phyloP scores from a whole-genome alignment of 2,797 vertebrate species.

The Melanogrammus aeglefinus region DNA sequence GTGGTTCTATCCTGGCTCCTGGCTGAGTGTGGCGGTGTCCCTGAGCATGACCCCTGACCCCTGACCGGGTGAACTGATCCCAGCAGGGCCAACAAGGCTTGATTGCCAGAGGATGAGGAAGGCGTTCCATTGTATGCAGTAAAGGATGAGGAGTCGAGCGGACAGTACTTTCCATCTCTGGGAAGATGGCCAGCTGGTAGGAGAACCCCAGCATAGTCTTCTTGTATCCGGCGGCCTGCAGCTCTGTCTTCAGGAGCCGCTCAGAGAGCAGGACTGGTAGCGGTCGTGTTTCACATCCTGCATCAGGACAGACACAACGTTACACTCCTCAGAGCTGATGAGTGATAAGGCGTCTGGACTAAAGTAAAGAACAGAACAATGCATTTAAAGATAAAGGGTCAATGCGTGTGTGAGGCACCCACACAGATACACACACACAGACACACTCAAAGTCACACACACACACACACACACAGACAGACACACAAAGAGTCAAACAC shows the following conservation, averaged over 20 bases:
- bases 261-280: slow-evolving; percentile 83
- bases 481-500: neutral
- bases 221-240: slow-evolving; percentile 82
- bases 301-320: neutral
- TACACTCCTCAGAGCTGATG: too few relatives aligned
- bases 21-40: neutral
- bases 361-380: too few relatives aligned
- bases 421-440: too few relatives aligned
- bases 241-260: slow-evolving; percentile 76
- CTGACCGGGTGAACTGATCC: neutral
- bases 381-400: too few relatives aligned
- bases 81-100: too few relatives aligned
- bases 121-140: neutral
- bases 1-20: neutral
- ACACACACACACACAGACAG: neutral
- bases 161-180: slow-evolving; percentile 70
- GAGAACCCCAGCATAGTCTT: slow-evolving; percentile 86
- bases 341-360: too few relatives aligned
- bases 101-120: neutral
- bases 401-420: too few relatives aligned
- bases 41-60: neutral
- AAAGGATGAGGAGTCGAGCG: neutral
- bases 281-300: slow-evolving; percentile 81
- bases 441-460: too few relatives aligned
- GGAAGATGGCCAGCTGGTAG: slow-evolving; percentile 80